Evolutionary conservation across 2,888 invertebrate genomes (phyloP).

Genomic region (Choristoneura rosaceana): DNA sequence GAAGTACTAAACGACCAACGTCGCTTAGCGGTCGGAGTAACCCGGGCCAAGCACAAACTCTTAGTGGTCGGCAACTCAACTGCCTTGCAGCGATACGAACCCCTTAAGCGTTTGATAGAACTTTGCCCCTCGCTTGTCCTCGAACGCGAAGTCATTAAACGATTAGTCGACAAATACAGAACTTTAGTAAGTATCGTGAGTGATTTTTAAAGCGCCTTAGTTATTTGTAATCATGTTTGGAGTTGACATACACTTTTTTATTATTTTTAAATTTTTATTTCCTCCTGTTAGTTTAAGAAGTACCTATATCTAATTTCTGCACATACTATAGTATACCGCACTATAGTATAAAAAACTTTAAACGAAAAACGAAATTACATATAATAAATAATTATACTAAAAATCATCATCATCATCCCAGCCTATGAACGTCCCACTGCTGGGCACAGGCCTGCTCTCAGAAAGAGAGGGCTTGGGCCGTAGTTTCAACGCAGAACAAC

Average conservation of each 20-base stretch:
- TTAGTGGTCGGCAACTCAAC: constrained; percentile 91
- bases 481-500: no score
- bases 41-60: constrained; percentile 96
- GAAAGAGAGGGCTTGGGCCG: no score
- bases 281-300: no score
- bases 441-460: no score
- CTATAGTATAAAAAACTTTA: no score
- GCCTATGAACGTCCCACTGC: no score
- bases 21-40: constrained; percentile 97
- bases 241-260: constrained; percentile 32
- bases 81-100: constrained; percentile 86
- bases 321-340: no score
- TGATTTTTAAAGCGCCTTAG: neutral
- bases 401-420: no score
- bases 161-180: constrained; percentile 23
- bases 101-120: constrained; percentile 63
- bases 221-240: constrained; percentile 27
- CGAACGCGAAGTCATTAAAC: constrained; percentile 11
- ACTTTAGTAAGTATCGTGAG: constrained; percentile 17
- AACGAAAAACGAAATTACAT: no score
- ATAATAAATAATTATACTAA: no score
- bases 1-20: constrained; percentile 95
- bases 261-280: neutral
- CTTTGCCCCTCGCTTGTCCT: constrained; percentile 53
- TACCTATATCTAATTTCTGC: no score